Evolutionary conservation across 1,140 invertebrate genomes (phyloP).

Genomic region (Tetranychus cinnabarinus): DNA sequence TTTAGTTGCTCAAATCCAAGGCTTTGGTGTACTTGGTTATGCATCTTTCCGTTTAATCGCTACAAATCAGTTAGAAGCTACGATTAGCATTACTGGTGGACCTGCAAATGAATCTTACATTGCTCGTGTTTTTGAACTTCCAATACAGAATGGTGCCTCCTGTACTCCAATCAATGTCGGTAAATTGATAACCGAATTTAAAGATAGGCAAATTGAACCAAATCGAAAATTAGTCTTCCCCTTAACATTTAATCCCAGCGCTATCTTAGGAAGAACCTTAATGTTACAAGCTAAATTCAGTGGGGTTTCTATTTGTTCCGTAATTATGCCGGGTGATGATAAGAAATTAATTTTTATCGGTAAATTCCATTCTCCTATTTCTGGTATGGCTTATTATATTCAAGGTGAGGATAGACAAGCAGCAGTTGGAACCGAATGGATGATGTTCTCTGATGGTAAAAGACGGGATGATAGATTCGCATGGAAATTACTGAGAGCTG

Average conservation of each 20-base stretch:
- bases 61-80: background rate
- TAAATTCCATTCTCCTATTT: conserved; percentile 3
- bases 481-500: conserved; percentile 1
- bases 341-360: background rate
- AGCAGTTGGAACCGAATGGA: background rate
- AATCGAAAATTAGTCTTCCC: background rate
- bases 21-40: background rate
- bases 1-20: background rate
- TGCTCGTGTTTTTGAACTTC: background rate
- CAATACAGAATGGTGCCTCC: background rate
- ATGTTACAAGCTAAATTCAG: conserved; percentile 11
- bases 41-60: background rate
- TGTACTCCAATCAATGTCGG: background rate
- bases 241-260: background rate
- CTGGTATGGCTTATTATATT: conserved; percentile 4
- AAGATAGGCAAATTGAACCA: background rate
- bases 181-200: background rate
- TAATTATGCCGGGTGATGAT: conserved; percentile 10
- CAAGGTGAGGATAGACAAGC: conserved; percentile 1
- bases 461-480: background rate
- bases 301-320: conserved; percentile 11
- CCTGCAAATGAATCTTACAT: background rate
- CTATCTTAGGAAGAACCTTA: conserved; percentile 13
- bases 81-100: background rate
- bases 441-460: conserved; percentile 1